phyloP scores from a whole-genome alignment of 2,113 vertebrate genomes.

The Catharus bicknelli region DNA sequence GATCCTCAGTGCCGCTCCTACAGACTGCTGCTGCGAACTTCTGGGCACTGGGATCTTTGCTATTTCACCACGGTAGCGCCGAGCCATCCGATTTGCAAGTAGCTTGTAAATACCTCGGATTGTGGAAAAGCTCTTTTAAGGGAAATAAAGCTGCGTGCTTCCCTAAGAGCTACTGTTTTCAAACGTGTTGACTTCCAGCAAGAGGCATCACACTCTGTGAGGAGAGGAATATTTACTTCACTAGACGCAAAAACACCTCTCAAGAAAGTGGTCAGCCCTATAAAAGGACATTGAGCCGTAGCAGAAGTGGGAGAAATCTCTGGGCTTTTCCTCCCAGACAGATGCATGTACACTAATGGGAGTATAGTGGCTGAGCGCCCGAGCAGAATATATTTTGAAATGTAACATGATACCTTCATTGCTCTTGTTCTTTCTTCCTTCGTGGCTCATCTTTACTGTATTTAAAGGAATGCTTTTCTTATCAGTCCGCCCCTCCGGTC shows the following conservation, averaged over 20 bases:
- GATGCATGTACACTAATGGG: neutral
- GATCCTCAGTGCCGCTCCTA: accelerated
- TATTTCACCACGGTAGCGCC: neutral
- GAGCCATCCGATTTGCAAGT: neutral
- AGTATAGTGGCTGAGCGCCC: neutral
- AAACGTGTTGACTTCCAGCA: accelerated
- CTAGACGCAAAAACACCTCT: neutral
- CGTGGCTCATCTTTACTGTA: neutral
- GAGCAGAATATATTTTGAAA: neutral
- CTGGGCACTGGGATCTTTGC: accelerated
- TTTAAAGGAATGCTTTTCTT: neutral
- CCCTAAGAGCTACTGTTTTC: neutral
- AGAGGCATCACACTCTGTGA: accelerated
- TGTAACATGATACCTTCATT: neutral
- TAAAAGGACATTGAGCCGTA: neutral
- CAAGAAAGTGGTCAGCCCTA: neutral
- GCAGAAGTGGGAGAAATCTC: neutral
- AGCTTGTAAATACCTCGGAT: neutral
- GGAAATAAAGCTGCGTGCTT: neutral
- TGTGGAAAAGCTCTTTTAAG: neutral
- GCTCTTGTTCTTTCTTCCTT: neutral
- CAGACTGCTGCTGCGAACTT: neutral
- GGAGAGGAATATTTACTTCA: neutral
- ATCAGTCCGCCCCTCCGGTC: accelerated
- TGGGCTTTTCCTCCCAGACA: neutral